A percentile compares a stretch with the other conserved stretches of the same genome.
phyloP scores from a whole-genome alignment of 1,140 invertebrate genomes.

The Calephelis virginiensis region DNA sequence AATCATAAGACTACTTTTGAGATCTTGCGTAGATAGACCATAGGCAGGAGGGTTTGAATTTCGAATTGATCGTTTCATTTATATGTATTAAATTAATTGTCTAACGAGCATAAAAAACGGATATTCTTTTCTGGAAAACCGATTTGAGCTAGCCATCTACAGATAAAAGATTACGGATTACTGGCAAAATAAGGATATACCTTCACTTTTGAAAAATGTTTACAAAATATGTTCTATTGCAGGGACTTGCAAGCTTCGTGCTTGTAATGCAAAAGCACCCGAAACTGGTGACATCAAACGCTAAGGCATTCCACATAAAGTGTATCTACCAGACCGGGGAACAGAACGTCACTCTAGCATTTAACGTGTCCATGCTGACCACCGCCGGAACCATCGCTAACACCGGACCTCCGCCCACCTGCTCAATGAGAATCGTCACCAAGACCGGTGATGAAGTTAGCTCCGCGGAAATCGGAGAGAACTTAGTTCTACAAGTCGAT shows the following conservation, averaged over 20 bases:
- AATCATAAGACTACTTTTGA: too few relatives aligned
- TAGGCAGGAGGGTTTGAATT: too few relatives aligned
- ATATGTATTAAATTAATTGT: too few relatives aligned
- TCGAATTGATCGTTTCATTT: too few relatives aligned
- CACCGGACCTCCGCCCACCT: slow-evolving; percentile 95
- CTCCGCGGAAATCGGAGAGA: slow-evolving; percentile 95
- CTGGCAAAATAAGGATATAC: too few relatives aligned
- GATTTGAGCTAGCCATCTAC: too few relatives aligned
- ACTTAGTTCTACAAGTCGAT: slow-evolving; percentile 93
- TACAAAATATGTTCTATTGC: slow-evolving; percentile 29
- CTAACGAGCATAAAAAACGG: too few relatives aligned
- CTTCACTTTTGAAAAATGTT: background rate
- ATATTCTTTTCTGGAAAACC: too few relatives aligned
- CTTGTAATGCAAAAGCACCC: slow-evolving; percentile 97
- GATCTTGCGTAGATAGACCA: too few relatives aligned
- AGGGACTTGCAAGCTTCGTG: slow-evolving; percentile 95
- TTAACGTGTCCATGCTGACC: slow-evolving; percentile 96
- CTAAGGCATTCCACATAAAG: slow-evolving; percentile 96
- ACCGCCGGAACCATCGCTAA: slow-evolving; percentile 97
- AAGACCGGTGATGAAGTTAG: slow-evolving; percentile 92
- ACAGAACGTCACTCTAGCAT: slow-evolving; percentile 94
- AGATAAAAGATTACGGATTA: too few relatives aligned
- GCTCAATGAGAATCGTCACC: slow-evolving; percentile 94
- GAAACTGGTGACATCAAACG: slow-evolving; percentile 95
- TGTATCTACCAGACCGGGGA: slow-evolving; percentile 96